These are phyloP conservation scores for Crotalus tigris DNA, from an alignment of 2,113 vertebrate species.

Conservation along the genomic window DNA sequence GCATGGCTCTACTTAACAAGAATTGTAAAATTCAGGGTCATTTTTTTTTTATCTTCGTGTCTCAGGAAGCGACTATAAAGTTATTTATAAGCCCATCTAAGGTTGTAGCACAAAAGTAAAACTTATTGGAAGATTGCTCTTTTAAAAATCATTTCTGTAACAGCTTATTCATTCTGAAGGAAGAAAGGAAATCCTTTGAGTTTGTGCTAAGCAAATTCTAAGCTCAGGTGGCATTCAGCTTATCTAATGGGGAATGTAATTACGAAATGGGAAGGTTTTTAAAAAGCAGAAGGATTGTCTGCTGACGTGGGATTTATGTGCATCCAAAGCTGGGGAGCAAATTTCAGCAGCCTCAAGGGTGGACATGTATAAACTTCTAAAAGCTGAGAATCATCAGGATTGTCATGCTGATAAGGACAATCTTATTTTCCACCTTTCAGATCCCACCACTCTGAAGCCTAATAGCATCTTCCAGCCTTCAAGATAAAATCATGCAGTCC, in stretches of 20 bases:
- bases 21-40: slow-evolving; percentile 50
- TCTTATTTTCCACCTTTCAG: not conserved
- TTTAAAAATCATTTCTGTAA: not conserved
- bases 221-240: not conserved
- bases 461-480: not conserved
- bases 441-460: not conserved
- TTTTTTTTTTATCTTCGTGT: slow-evolving; percentile 30
- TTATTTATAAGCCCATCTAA: slow-evolving; percentile 31
- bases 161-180: not conserved
- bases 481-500: not conserved
- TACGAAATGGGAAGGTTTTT: not conserved
- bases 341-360: not conserved
- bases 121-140: slow-evolving; percentile 1
- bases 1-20: slow-evolving; percentile 45
- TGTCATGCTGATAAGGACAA: not conserved
- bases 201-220: not conserved
- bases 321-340: not conserved
- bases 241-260: not conserved
- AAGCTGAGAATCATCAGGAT: not conserved
- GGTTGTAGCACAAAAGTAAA: slow-evolving; percentile 30
- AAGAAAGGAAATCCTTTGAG: not conserved
- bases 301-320: not conserved
- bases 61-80: slow-evolving; percentile 30
- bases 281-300: not conserved
- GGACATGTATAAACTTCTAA: not conserved